Evolutionary conservation across 2,797 vertebrate species (phyloP).

Genomic region (Geotrypetes seraphini): DNA sequence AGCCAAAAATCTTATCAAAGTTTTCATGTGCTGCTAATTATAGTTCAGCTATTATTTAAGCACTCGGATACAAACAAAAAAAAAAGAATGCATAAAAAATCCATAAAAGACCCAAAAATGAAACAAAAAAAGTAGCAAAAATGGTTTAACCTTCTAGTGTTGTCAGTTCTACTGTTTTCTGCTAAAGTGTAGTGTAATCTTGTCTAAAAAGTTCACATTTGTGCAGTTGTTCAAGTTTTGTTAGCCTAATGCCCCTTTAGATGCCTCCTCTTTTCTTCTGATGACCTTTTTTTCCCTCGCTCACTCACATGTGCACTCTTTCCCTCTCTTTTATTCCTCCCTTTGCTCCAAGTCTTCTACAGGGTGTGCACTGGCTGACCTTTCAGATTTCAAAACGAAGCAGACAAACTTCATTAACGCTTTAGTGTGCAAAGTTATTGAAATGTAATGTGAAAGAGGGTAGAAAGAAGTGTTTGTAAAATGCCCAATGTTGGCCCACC

Average conservation of each 20-base stretch:
- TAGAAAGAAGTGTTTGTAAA: background rate
- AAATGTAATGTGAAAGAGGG: conserved; percentile 1
- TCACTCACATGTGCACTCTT: too few species aligned
- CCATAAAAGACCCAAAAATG: conserved; percentile 52
- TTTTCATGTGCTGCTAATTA: conserved; percentile 50
- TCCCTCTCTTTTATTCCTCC: too few species aligned
- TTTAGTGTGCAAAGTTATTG: conserved; percentile 18
- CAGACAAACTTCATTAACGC: conserved; percentile 13
- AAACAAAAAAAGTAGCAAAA: conserved; percentile 54
- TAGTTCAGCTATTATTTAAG: conserved; percentile 56
- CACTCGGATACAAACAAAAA: conserved; percentile 50
- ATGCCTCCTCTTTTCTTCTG: conserved; percentile 3
- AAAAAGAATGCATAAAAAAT: conserved; percentile 50
- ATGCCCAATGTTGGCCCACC: too few species aligned
- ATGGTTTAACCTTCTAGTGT: conserved; percentile 41
- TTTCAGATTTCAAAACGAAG: conserved; percentile 7
- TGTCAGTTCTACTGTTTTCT: conserved; percentile 39
- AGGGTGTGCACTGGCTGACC: conserved; percentile 17
- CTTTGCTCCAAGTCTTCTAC: conserved; percentile 28
- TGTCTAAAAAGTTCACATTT: conserved; percentile 17
- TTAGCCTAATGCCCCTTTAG: too few species aligned
- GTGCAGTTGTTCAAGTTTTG: conserved; percentile 20
- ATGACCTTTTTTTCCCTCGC: too few species aligned
- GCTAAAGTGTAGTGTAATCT: conserved; percentile 40
- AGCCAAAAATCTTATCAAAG: conserved; percentile 33